Evolutionary conservation across 2,797 vertebrate genomes (phyloP).

Genomic region (Falco peregrinus): DNA sequence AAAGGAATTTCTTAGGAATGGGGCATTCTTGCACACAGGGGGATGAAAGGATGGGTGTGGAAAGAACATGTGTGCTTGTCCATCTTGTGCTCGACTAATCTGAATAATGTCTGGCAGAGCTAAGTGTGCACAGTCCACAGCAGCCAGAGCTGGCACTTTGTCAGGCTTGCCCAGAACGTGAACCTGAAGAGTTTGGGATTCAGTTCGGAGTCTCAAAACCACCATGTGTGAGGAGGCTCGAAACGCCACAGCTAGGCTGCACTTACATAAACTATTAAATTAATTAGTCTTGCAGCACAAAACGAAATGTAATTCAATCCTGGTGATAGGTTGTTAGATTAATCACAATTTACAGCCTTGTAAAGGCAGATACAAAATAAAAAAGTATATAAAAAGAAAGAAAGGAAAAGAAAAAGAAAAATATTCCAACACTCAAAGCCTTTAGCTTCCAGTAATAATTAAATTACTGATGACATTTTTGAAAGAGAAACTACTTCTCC

Average conservation of each 20-base stretch:
- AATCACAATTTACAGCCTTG: slow-evolving; percentile 52
- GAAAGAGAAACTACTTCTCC: slow-evolving; percentile 7
- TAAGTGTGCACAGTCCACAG: background rate
- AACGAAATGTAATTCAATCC: slow-evolving; percentile 34
- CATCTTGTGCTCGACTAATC: background rate
- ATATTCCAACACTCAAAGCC: background rate
- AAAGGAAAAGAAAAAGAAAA: background rate
- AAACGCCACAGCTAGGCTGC: background rate
- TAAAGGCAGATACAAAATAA: background rate
- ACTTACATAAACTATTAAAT: slow-evolving; percentile 35
- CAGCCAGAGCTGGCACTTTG: background rate
- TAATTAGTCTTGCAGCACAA: slow-evolving; percentile 34
- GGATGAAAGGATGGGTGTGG: background rate
- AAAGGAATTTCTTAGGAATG: background rate
- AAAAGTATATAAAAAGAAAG: background rate
- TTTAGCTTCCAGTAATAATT: slow-evolving; percentile 4
- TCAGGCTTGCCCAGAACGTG: slow-evolving; percentile 13
- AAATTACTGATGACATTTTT: background rate
- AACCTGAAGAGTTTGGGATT: background rate
- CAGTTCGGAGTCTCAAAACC: background rate
- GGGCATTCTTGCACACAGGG: background rate
- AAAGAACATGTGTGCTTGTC: background rate
- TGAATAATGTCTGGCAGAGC: background rate
- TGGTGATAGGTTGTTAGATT: slow-evolving; percentile 37
- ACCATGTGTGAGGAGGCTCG: background rate